phyloP scores from a whole-genome alignment of 2,113 vertebrate species.

The Chelonoidis abingdonii region DNA sequence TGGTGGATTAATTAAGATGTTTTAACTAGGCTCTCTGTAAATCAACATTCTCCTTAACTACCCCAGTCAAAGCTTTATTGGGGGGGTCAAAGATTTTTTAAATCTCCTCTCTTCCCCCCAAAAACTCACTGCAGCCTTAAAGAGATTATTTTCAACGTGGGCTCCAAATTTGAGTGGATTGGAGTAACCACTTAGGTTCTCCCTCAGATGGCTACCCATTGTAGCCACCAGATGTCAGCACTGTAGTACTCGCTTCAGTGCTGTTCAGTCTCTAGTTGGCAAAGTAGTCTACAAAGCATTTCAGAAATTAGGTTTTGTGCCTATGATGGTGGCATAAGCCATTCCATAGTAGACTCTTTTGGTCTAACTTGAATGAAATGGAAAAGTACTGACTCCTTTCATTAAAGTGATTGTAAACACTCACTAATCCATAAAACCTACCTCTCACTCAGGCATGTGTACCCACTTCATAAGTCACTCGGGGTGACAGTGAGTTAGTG shows the following conservation, averaged over 20 bases:
- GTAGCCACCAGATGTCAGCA: constrained; percentile 66
- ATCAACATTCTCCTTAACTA: not conserved
- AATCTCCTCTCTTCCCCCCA: not conserved
- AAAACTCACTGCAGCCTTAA: not conserved
- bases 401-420: not conserved
- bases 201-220: not conserved
- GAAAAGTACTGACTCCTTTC: not conserved
- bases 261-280: not conserved
- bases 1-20: not conserved
- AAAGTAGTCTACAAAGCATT: not conserved
- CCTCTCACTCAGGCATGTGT: not conserved
- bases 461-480: not conserved
- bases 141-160: not conserved
- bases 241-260: not conserved
- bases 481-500: not conserved
- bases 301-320: not conserved
- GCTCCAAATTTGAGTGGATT: not conserved
- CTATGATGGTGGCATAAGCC: not conserved
- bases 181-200: not conserved
- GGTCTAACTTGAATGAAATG: not conserved
- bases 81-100: not conserved
- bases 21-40: not conserved
- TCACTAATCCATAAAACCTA: not conserved
- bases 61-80: not conserved
- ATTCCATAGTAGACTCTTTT: not conserved